Base-by-base conservation (phyloP, 1,140 invertebrate genomes). In the Zaprionus africanus region DNA sequence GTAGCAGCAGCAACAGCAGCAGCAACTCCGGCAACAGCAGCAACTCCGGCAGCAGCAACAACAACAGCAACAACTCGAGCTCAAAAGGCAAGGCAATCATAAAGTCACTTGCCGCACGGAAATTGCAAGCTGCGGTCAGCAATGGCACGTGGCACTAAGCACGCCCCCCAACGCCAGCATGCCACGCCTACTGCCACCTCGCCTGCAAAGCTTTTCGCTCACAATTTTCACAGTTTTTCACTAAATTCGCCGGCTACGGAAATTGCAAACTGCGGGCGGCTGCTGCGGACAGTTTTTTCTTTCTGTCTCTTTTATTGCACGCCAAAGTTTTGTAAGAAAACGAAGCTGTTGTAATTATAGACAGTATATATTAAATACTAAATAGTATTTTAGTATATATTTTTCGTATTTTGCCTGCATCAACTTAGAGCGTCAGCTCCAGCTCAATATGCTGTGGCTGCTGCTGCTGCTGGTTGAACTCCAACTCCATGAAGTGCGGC, bases 61-160 rank as follows among this genome's bases (percentile, higher is more conserved):
- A 60, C 61, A 36, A 36, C 11, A 43, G 34, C 26, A 71, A 22
- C 31, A 13, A n/a, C 4, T 22, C 15, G 53, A 54, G 31, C 54
- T n/a, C n/a, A 72, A 59, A 64, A 28, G 53, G 12, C 17, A 53
- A 60, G 71, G 80, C 81, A 88, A 88, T 88, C 84, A 88, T 88
- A 88, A 88, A 88, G 84, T 84, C 84, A 75, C 77, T 87, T 78
- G 77, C 77, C 63, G 73, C 73, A 88, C 84, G 85, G 85, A 88
- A 88, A 88, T 88, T 88, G 79, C 81, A 84, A 81, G 78, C 68
- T 90, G 85, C 81, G 85, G 85, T 79, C 78, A 65, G 34, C 76
- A 73, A 57, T 81, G 78, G 63, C 70, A 83, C 83, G 69, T 71
- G 65, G 64, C 65, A 43, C 19, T 31, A 51, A 75, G 31, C 34